Evolutionary conservation across 2,888 invertebrate species (phyloP).

Genomic region (Heliothis peltigera): DNA sequence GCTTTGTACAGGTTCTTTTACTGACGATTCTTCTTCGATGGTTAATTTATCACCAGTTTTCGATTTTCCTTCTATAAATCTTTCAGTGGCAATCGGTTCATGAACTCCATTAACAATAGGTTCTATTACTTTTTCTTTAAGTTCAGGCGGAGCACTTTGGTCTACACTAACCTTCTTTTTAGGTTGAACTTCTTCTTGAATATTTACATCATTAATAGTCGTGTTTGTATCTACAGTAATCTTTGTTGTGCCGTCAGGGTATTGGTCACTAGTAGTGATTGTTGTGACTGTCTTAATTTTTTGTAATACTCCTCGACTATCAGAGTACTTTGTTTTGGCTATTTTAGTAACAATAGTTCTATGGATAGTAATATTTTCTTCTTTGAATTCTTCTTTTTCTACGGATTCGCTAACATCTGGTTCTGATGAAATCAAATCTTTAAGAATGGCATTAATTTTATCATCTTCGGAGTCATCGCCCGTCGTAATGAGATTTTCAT

Average conservation of each 20-base stretch:
- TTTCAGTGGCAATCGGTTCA: slow-evolving; percentile 8
- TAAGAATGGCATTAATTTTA: slow-evolving; percentile 40
- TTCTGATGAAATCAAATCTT: slow-evolving; percentile 59
- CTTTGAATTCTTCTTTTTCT: slow-evolving; percentile 67
- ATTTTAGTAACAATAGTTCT: slow-evolving; percentile 74
- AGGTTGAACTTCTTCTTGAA: slow-evolving; percentile 32
- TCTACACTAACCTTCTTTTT: slow-evolving; percentile 12
- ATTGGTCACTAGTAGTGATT: slow-evolving; percentile 79
- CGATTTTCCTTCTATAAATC: background rate
- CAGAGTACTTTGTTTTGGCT: slow-evolving; percentile 74
- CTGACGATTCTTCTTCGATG: slow-evolving; percentile 39
- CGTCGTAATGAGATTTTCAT: slow-evolving; percentile 66
- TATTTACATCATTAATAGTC: slow-evolving; percentile 26
- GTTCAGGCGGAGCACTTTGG: slow-evolving; percentile 7
- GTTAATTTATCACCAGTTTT: background rate
- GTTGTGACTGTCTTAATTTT: slow-evolving; percentile 79
- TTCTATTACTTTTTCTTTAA: slow-evolving; percentile 1
- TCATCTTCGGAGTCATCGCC: slow-evolving; percentile 36
- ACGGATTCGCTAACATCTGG: slow-evolving; percentile 66
- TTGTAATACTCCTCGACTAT: slow-evolving; percentile 64
- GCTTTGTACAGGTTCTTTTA: slow-evolving; percentile 40
- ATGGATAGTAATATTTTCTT: slow-evolving; percentile 69
- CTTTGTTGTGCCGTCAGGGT: slow-evolving; percentile 75
- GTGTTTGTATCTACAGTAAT: slow-evolving; percentile 69
- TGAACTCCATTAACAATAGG: slow-evolving; percentile 40